These are phyloP conservation scores for Salarias fasciatus DNA, from an alignment of 2,797 vertebrate genomes.

Conservation along the genomic window DNA sequence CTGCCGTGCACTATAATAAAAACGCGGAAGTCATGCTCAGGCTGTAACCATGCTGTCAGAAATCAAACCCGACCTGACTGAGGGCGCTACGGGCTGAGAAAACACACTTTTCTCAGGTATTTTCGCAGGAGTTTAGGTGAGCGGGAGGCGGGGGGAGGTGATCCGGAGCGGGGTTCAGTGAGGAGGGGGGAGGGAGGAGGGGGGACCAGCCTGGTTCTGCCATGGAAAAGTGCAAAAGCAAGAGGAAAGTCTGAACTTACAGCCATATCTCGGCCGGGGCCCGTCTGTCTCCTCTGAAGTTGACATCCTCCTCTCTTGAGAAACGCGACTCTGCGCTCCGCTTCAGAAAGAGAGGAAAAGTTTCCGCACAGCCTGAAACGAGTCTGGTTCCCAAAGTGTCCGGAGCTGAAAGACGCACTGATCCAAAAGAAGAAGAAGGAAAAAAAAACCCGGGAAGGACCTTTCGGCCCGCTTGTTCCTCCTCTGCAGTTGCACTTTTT, in stretches of 20 bases:
- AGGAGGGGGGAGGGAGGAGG: too few relatives aligned
- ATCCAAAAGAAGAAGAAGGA: not conserved
- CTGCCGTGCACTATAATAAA: constrained; percentile 20
- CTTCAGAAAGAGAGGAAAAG: constrained; percentile 11
- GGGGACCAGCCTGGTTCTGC: constrained; percentile 1
- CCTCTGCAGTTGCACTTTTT: constrained; percentile 54
- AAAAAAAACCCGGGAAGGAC: constrained; percentile 47
- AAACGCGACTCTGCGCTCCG: constrained; percentile 49
- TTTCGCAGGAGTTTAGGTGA: constrained; percentile 9
- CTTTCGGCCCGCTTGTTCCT: constrained; percentile 68
- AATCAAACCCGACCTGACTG: not conserved
- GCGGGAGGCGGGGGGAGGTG: not conserved
- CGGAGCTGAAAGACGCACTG: not conserved
- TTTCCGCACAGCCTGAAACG: constrained; percentile 28
- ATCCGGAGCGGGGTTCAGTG: too few relatives aligned
- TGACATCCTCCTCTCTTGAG: constrained; percentile 80
- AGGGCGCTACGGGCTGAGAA: not conserved
- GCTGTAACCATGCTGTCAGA: constrained; percentile 61
- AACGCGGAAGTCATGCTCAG: constrained; percentile 79
- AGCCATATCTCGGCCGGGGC: constrained; percentile 87
- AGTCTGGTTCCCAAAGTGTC: constrained; percentile 18
- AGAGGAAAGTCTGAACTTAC: constrained; percentile 75
- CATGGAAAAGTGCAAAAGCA: constrained; percentile 40
- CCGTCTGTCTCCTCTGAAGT: constrained; percentile 86
- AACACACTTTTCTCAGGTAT: not conserved